A percentile compares a stretch with the other conserved stretches of the same genome.
These are phyloP conservation scores for Drosophila tripunctata DNA, from an alignment of 2,888 invertebrate genomes.

Conservation along the genomic window DNA sequence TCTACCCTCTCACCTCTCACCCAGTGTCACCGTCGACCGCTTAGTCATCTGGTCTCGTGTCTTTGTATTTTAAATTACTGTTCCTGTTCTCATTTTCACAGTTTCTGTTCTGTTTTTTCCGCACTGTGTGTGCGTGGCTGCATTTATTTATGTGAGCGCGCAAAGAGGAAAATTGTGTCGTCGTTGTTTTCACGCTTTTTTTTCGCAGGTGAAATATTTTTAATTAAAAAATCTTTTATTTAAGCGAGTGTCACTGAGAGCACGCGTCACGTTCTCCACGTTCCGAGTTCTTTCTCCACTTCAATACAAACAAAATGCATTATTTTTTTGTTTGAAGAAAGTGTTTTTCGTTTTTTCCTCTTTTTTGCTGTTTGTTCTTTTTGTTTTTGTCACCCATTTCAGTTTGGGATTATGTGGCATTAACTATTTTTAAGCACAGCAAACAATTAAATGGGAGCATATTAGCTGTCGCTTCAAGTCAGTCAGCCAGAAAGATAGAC, in stretches of 20 bases:
- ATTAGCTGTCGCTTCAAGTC: slow-evolving; percentile 22
- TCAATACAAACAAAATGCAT: slow-evolving; percentile 42
- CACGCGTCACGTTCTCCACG: slow-evolving; percentile 18
- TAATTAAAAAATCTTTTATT: slow-evolving; percentile 79
- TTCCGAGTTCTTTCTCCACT: neutral
- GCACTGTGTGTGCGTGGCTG: slow-evolving; percentile 19
- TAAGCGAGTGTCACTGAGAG: slow-evolving; percentile 72
- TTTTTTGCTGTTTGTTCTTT: too few species aligned
- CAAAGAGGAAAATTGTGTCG: slow-evolving; percentile 26
- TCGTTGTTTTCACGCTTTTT: slow-evolving; percentile 38
- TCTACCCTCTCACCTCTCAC: neutral
- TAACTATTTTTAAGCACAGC: slow-evolving; percentile 43
- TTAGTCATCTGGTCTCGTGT: slow-evolving; percentile 44
- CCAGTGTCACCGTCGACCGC: slow-evolving; percentile 1
- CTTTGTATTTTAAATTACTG: slow-evolving; percentile 76
- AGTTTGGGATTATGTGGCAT: slow-evolving; percentile 43
- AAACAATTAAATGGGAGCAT: slow-evolving; percentile 25
- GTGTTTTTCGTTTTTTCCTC: neutral
- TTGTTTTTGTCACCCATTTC: slow-evolving; percentile 13
- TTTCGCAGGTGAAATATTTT: slow-evolving; percentile 76
- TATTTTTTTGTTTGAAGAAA: too few species aligned
- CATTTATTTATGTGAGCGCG: slow-evolving; percentile 25
- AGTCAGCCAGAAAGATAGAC: too few species aligned
- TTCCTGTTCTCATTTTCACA: slow-evolving; percentile 57
- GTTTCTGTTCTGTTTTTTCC: slow-evolving; percentile 25